Base-by-base conservation (phyloP, 2,888 invertebrate genomes). In the Miltochrista miniata region DNA sequence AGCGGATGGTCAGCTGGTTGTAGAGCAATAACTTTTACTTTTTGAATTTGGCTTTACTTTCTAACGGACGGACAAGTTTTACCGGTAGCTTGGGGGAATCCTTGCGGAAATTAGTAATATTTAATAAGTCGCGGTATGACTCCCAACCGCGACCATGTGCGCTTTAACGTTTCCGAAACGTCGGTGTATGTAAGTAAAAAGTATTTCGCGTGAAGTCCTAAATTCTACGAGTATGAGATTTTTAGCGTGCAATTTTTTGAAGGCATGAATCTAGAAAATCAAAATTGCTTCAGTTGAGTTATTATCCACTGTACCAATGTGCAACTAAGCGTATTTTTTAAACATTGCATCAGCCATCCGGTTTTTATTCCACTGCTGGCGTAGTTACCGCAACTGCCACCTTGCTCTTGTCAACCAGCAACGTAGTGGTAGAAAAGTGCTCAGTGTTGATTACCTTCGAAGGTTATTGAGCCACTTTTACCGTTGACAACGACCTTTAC, bases 381-480 rank as follows among this genome's bases (percentile, higher is more conserved):
- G n/a, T 43, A 31, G n/a, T 46, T 56, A 37, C 0, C 9, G 13
- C 15, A 18, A 34, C 34, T 12, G 11, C n/a, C 15, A 31, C 15
- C 31, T 39, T 24, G n/a, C 48, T 50, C 48, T 59, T 56, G 49
- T 18, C 12, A 43, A 30, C 18, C 24, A 43, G 50, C 50, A 53
- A 37, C 57, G 51, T 36, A 52, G 10, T 33, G 53, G 40, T 48
- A 50, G n/a, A 41, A 61, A 64, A 64, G 59, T 57, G 42, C 49
- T 43, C 9, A 13, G 15, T 12, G 15, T 12, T 7, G 41, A 7
- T 13, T 35, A 11, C 12, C 12, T n/a, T 11, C 37, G 59, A 58
- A 67, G 64, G 61, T 53, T 45, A 14, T 57, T 64, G 39, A 55
- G 49, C 42, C 57, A 67, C 30, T n/a, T 42, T 35, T 37, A 42